phyloP scores from a whole-genome alignment of 2,113 vertebrate species.

The Alethe diademata region DNA sequence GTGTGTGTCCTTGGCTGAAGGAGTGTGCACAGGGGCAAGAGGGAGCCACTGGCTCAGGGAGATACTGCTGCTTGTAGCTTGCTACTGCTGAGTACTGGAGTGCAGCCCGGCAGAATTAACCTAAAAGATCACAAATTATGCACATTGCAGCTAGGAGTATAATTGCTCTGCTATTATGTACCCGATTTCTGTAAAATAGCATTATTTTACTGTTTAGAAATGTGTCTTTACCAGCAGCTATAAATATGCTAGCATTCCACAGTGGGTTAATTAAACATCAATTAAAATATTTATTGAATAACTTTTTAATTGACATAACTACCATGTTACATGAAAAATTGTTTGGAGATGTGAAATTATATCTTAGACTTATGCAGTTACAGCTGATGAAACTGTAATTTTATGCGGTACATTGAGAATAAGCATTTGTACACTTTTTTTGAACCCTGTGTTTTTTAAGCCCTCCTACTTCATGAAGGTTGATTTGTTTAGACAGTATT shows the following conservation, averaged over 20 bases:
- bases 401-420: not conserved
- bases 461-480: not conserved
- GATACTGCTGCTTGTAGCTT: not conserved
- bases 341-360: slow-evolving; percentile 20
- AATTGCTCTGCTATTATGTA: slow-evolving; percentile 47
- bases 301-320: slow-evolving; percentile 62
- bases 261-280: slow-evolving; percentile 24
- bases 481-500: not conserved
- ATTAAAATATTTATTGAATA: slow-evolving; percentile 61
- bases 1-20: not conserved
- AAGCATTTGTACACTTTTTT: not conserved
- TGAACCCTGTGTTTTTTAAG: not conserved
- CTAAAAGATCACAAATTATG: slow-evolving; percentile 47
- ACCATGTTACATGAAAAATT: not conserved
- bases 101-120: slow-evolving; percentile 55
- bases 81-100: slow-evolving; percentile 42
- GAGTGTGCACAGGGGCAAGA: not conserved
- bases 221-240: slow-evolving; percentile 16
- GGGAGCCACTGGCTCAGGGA: not conserved
- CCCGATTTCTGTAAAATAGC: slow-evolving; percentile 44
- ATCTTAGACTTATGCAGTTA: not conserved
- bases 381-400: not conserved
- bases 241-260: not conserved
- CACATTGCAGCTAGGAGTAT: slow-evolving; percentile 34
- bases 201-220: slow-evolving; percentile 55